Percentiles rank a stretch among this genome's conserved stretches.
These are phyloP conservation scores for Megalops atlanticus DNA, from an alignment of 2,113 vertebrate genomes.

Conservation along the genomic window DNA sequence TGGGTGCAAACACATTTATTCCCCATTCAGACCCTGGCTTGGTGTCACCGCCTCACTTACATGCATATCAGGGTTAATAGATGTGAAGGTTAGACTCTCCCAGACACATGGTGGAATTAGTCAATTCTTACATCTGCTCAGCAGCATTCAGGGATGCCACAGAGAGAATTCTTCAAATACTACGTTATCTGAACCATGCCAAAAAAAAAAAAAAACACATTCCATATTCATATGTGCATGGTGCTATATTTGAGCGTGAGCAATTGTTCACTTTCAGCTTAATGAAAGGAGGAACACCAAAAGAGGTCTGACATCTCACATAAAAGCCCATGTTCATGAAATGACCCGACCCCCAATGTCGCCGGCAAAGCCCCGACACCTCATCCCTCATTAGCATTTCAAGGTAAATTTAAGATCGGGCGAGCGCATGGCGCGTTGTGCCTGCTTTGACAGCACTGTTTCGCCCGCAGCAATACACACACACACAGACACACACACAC, in stretches of 20 bases:
- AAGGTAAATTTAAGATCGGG: conserved; percentile 56
- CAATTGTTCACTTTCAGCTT: not conserved
- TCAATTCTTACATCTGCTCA: not conserved
- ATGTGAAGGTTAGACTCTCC: not conserved
- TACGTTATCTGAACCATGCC: no score
- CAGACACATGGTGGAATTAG: not conserved
- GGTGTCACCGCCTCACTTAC: not conserved
- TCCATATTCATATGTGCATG: not conserved
- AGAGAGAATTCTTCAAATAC: not conserved
- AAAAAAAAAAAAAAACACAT: not conserved
- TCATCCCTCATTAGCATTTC: conserved; percentile 40
- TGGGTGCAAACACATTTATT: not conserved
- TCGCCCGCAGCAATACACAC: conserved; percentile 34
- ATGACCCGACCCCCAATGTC: not conserved
- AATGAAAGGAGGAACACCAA: not conserved
- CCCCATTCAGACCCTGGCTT: not conserved
- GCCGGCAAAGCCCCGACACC: conserved; percentile 36
- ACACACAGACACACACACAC: conserved; percentile 12
- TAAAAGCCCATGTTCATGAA: not conserved
- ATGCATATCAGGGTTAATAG: not conserved
- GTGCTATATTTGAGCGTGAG: not conserved
- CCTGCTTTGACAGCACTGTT: conserved; percentile 34
- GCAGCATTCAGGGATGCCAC: not conserved
- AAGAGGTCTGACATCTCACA: not conserved
- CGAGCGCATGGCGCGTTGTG: conserved; percentile 58